phyloP scores from a whole-genome alignment of 1,140 invertebrate species.

The Stegodyphus mimosarum region DNA sequence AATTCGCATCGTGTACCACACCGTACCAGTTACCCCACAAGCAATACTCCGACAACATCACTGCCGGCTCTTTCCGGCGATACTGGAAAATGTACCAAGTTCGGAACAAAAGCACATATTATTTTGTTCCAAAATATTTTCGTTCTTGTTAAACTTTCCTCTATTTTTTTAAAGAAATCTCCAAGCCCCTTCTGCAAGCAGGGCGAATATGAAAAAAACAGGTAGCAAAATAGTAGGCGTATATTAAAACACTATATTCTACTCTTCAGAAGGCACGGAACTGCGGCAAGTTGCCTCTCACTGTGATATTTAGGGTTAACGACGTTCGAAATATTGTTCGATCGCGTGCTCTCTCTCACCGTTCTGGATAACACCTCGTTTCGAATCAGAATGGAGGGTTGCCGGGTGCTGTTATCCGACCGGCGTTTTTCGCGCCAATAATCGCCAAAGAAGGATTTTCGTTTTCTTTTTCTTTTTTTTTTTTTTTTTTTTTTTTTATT shows the following conservation, averaged over 20 bases:
- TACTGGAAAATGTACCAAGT: no score
- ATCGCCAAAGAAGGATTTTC: not conserved
- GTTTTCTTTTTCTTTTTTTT: no score
- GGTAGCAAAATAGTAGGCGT: no score
- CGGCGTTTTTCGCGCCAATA: conserved; percentile 12
- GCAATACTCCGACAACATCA: conserved; percentile 17
- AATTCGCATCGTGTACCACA: conserved; percentile 46
- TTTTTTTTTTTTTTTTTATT: no score
- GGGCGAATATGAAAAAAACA: no score
- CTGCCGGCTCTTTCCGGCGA: no score
- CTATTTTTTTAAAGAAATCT: no score
- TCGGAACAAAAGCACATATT: not conserved
- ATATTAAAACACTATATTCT: no score
- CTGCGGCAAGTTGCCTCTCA: not conserved
- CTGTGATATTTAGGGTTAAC: not conserved
- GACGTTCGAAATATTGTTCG: conserved; percentile 4
- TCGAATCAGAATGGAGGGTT: conserved; percentile 20
- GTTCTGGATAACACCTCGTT: conserved; percentile 17
- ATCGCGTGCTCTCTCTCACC: not conserved
- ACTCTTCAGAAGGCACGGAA: not conserved
- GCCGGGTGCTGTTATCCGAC: not conserved
- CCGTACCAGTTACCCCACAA: conserved; percentile 39
- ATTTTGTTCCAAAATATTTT: not conserved
- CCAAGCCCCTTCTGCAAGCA: no score
- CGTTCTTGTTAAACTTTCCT: no score